Percentiles rank a stretch among this genome's conserved stretches.
Evolutionary conservation across 1,140 invertebrate species (phyloP).

Genomic region (Trypoxylus dichotomus): DNA sequence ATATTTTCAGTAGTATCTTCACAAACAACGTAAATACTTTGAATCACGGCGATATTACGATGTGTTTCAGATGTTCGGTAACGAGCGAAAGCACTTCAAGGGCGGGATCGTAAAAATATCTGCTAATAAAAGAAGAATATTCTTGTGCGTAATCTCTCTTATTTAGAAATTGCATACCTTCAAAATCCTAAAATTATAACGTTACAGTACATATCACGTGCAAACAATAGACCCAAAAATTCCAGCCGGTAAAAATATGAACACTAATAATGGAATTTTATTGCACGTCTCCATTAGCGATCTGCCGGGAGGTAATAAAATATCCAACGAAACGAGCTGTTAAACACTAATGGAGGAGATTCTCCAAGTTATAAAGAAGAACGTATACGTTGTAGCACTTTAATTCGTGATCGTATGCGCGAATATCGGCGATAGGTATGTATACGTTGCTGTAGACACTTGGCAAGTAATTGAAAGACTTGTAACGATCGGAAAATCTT

Average conservation of each 20-base stretch:
- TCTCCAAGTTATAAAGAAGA: neutral
- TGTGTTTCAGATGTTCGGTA: neutral
- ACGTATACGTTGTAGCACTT: neutral
- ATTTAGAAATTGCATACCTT: neutral
- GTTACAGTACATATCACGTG: neutral
- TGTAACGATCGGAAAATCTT: neutral
- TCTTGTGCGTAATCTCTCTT: neutral
- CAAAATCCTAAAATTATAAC: neutral
- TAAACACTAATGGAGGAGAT: neutral
- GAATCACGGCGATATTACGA: neutral
- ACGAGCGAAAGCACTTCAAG: too few species aligned
- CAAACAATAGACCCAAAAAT: constrained; percentile 3
- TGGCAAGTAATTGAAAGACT: neutral
- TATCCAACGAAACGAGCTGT: constrained; percentile 1
- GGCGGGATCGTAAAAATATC: neutral
- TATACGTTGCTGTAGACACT: too few species aligned
- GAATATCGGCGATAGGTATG: neutral
- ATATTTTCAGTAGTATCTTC: neutral
- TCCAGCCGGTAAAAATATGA: neutral
- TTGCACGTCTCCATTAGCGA: neutral
- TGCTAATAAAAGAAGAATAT: neutral
- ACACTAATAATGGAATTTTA: neutral
- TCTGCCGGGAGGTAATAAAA: neutral
- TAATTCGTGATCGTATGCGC: neutral
- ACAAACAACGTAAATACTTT: neutral